Conservation (phyloP, 2,113 vertebrate genomes). For the Nerophis lumbriciformis region DNA sequence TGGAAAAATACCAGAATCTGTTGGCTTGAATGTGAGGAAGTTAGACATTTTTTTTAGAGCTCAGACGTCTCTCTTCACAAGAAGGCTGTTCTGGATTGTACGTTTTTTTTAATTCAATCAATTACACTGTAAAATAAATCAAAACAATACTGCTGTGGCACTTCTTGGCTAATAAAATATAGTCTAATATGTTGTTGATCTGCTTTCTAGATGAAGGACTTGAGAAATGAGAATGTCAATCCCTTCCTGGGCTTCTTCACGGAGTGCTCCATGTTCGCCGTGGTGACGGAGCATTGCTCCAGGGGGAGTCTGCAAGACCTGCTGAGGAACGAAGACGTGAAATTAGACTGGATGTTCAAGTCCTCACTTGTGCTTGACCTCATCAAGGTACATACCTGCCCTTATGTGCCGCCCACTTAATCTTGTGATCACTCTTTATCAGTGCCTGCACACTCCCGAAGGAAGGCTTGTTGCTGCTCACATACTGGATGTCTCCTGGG, state of each 20-base stretch:
- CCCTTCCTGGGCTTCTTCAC: slow-evolving; percentile 85
- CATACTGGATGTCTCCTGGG: background rate
- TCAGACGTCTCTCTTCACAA: too few relatives aligned
- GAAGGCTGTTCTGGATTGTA: too few relatives aligned
- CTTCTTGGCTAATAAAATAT: background rate
- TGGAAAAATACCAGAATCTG: too few relatives aligned
- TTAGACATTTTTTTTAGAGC: too few relatives aligned
- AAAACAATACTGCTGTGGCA: too few relatives aligned
- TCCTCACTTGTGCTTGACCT: slow-evolving; percentile 88
- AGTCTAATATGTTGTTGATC: background rate
- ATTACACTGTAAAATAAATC: too few relatives aligned
- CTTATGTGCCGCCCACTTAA: background rate
- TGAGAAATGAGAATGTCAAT: slow-evolving; percentile 88
- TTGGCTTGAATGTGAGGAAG: too few relatives aligned
- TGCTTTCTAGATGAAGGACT: slow-evolving; percentile 81
- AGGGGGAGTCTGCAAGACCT: slow-evolving; percentile 88
- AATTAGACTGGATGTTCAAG: slow-evolving; percentile 95
- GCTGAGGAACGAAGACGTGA: slow-evolving; percentile 83
- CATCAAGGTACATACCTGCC: slow-evolving; percentile 77
- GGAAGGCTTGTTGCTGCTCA: background rate
- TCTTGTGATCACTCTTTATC: background rate
- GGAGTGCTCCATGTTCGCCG: slow-evolving; percentile 79
- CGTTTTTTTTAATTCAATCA: too few relatives aligned
- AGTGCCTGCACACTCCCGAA: background rate
- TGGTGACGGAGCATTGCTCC: slow-evolving; percentile 87